Evolutionary conservation across 2,797 vertebrate genomes (phyloP).

Genomic region (Eleutherodactylus coqui): DNA sequence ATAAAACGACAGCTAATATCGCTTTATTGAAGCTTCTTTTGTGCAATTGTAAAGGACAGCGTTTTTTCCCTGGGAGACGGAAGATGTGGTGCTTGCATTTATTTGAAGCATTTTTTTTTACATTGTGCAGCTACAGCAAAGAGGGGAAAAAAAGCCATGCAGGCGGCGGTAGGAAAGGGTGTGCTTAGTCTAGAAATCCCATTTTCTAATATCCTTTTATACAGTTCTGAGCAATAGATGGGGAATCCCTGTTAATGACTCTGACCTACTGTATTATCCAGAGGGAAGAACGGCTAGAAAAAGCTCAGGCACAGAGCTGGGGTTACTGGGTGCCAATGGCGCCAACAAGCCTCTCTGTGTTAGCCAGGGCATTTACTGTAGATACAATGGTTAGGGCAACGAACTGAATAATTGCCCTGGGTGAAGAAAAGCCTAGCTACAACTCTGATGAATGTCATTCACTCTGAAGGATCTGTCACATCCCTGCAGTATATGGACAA

Average conservation of each 20-base stretch:
- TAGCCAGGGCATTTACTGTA: neutral
- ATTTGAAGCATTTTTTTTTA: neutral
- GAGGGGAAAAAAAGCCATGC: neutral
- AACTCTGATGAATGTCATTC: neutral
- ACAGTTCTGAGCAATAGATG: neutral
- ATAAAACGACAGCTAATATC: constrained; percentile 22
- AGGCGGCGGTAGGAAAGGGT: neutral
- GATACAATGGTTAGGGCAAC: neutral
- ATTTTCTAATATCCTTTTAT: neutral
- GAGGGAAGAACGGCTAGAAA: neutral
- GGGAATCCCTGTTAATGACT: neutral
- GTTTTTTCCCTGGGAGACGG: neutral
- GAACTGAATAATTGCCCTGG: neutral
- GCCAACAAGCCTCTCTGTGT: neutral
- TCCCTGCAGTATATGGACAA: neutral
- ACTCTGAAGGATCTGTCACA: neutral
- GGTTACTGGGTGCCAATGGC: neutral
- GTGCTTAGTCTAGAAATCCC: neutral
- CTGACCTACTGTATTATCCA: neutral
- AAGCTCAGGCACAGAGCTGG: neutral
- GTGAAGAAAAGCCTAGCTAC: neutral
- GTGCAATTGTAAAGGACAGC: constrained; percentile 14
- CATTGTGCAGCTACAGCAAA: neutral
- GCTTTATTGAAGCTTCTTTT: constrained; percentile 32
- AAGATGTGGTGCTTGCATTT: neutral